These are phyloP conservation scores for Ramphastos sulfuratus DNA, from an alignment of 2,113 vertebrate genomes.

Conservation along the genomic window DNA sequence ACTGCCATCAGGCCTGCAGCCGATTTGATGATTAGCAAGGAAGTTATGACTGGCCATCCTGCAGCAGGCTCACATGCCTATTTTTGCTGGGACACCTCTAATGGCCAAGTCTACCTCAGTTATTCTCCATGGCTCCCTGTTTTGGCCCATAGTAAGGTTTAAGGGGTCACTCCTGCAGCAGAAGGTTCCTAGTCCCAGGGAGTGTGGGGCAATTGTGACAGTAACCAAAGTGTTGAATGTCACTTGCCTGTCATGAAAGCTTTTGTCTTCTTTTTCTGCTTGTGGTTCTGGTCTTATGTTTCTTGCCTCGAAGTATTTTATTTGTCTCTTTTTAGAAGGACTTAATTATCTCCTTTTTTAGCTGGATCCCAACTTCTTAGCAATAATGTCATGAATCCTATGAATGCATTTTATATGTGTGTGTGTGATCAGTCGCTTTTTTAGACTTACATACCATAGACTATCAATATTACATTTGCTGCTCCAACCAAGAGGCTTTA, in stretches of 20 bases:
- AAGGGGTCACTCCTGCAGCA: neutral
- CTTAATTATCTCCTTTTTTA: neutral
- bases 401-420: neutral
- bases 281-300: neutral
- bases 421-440: neutral
- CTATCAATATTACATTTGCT: conserved; percentile 57
- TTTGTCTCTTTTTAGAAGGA: neutral
- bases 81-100: neutral
- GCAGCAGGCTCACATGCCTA: neutral
- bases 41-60: fast-evolving
- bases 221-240: neutral
- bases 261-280: neutral
- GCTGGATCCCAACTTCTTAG: neutral
- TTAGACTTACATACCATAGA: conserved; percentile 29
- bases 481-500: conserved; percentile 35
- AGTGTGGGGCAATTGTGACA: neutral
- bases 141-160: neutral
- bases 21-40: fast-evolving
- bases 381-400: neutral
- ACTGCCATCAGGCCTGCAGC: fast-evolving
- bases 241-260: neutral
- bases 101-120: too few relatives aligned
- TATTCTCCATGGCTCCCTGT: fast-evolving
- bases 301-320: conserved; percentile 3
- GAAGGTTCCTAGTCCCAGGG: neutral